Evolutionary conservation across 2,797 vertebrate genomes (phyloP), one percentile per base, ranked within the genome.

Genomic region (Channallabes apus): DNA sequence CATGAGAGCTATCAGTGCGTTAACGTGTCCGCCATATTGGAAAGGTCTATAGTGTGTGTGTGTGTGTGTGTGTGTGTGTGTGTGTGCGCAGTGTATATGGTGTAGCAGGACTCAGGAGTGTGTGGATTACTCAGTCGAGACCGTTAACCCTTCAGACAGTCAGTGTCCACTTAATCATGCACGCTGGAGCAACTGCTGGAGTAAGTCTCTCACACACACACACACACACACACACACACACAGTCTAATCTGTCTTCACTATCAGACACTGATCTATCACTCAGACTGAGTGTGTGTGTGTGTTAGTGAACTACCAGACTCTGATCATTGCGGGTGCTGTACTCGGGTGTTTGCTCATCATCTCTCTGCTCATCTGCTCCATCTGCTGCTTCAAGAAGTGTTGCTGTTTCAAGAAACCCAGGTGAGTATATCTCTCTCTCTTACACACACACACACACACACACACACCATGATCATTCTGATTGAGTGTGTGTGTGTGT

Each of bases 141-240:
- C 89, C 58, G 89, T 99, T 89, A 91, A 99, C 2, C 98, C 97
- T 0, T 93, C 95, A 0, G 87, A 83, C 0, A 94, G 94, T 4
- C 84, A 97, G 38, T 99, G 98, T 20, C 86, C 94, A 5, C 88
- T 99, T 76, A 92, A 90, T 76, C 94, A 96, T 1, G 97, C 97
- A 0, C 95, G 97, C 84, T 99, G 98, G 98, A 97, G 98, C 6
- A 91, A 97, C 4, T 99, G 98, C 90, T 99, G 97, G 97, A 95
- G 98, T 99, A 90, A 96, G 96, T 91, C 9, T 35, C 82, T 17
- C 9, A 24, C n/a, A n/a, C 38, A 77, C 56, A 41, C 29, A 9
- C 35, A 56, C 80, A 82, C 64, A 62, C 58, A 35, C 77, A 38
- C 46, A 61, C 59, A 61, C 54, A 11, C 54, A 11, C 54, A 11